Evolutionary conservation across 2,888 invertebrate genomes (phyloP), one percentile per base, ranked within the genome.

Genomic region (Cerceris ruficornis): DNA sequence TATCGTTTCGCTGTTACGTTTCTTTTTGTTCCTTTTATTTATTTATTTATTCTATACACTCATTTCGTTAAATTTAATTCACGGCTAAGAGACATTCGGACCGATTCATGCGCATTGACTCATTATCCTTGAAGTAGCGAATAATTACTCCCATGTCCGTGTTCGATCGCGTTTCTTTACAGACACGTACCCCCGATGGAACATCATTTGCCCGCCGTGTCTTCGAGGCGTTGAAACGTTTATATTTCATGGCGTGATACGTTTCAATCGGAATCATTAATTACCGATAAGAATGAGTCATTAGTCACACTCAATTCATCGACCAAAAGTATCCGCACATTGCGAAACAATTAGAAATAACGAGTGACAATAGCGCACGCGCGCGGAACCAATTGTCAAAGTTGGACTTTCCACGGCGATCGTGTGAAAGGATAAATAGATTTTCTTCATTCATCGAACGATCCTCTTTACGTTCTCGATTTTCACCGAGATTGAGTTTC

Each of bases 301-400:
- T 74, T 72, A 82, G 70, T 58, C 74, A 50, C 67, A 50, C 67
- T 62, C 74, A 59, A 77, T 68, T 60, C 72, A 73, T 70, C 65
- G 82, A 82, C 82, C 82, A 82, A 82, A 61, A 66, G 28, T 76
- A 82, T 66, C 61, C 61, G 42, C 54, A 73, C 74, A 82, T 28
- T 28, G 28, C 28, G 71, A 58, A 68, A 80, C 64, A 68, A 52
- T 52, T 82, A 82, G 77, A 55, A 74, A 65, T 41, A 28, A 68
- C 50, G 55, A 75, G 50, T 50, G 82, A 80, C 82, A 80, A 82
- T 82, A 82, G 77, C 15, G 69, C 28, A 28, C 28, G 28, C 28
- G 28, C 28, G 28, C 28, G 28, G 28, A 28, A 28, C 28, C 28
- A 28, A 28, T 28, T 28, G 28, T 28, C 28, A 28, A 28, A 28